These are phyloP conservation scores for Phallusia fumigata DNA, from an alignment of 23 tunicate genomes.

Conservation along the genomic window DNA sequence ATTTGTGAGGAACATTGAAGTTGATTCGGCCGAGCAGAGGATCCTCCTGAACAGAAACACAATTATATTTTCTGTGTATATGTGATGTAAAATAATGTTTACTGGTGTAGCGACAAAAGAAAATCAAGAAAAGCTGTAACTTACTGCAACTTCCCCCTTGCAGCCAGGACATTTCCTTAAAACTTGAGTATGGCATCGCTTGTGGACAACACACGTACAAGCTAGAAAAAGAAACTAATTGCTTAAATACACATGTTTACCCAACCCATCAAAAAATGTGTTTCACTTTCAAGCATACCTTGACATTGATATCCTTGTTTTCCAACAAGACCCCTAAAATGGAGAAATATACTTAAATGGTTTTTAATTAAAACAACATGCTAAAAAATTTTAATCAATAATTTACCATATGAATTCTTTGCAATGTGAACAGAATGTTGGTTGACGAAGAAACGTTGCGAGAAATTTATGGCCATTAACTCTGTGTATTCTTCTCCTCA, in stretches of 20 bases:
- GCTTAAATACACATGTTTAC: background rate
- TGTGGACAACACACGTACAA: conserved; percentile 96
- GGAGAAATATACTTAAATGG: background rate
- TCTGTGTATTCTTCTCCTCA: conserved; percentile 89
- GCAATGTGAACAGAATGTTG: conserved; percentile 98
- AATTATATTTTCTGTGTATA: too few species aligned
- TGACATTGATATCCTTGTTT: conserved; percentile 98
- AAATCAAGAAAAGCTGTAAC: background rate
- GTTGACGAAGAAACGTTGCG: conserved; percentile 90
- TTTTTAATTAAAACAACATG: background rate
- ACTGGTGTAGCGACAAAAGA: background rate
- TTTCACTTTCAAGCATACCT: conserved; percentile 34
- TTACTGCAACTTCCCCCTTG: conserved; percentile 54
- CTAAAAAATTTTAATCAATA: background rate
- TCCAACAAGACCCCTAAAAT: conserved; percentile 89
- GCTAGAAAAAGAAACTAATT: conserved; percentile 35
- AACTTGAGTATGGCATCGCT: conserved; percentile 78
- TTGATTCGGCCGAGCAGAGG: conserved; percentile 67
- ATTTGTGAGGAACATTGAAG: conserved; percentile 92
- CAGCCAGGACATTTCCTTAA: conserved; percentile 95
- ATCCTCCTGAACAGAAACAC: conserved; percentile 1
- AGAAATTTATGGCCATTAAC: conserved; percentile 98
- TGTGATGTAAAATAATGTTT: too few species aligned
- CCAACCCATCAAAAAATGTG: background rate
- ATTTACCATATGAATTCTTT: conserved; percentile 95